Evolutionary conservation across 2,797 vertebrate genomes (phyloP), one percentile per base, ranked within the genome.

Genomic region (Apogon talboti): DNA sequence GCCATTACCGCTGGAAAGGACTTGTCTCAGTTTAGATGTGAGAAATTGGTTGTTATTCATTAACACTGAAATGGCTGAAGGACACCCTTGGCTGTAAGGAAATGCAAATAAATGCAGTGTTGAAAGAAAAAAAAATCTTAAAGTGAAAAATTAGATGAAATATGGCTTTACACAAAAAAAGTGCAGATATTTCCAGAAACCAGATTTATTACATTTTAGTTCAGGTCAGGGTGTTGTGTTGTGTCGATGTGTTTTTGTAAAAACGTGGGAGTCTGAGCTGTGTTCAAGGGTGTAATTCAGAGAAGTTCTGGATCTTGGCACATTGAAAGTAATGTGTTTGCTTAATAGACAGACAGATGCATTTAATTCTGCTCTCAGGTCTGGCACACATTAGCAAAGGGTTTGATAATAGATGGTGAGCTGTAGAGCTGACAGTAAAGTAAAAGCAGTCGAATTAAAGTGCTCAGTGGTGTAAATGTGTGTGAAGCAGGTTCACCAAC

Each of bases 401-500:
- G 4, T 28, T 28, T 28, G 4, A 11, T 41, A 37, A 21, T 19
- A 55, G 9, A 48, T 44, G 40, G 12, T 50, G 14, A 48, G 33
- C 53, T 49, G 37, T 5, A 7, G 10, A 24, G 7, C 18, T 46
- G 42, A 13, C 11, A 41, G 13, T 13, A 40, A 57, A 68, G 38
- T 0, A 28, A 28, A 28, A 48, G 7, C 37, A 42, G 28, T 33
- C 42, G 50, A 24, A 50, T 30, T 16, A 6, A 59, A 30, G 33
- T 8, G 30, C 19, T 69, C 37, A 2, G n/a, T 55, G 51, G 67
- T 56, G 37, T 19, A 21, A 60, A 53, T 33, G 42, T 69, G 49
- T 48, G 38, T 76, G 65, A 70, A 59, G 71, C 78, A 86, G 80
- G 74, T 90, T 81, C 76, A 89, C 66, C 78, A 71, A 46, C 41